Evolutionary conservation across 2,888 invertebrate species (phyloP), one percentile per base, ranked within the genome.

Genomic region (Heliconius ismenius): DNA sequence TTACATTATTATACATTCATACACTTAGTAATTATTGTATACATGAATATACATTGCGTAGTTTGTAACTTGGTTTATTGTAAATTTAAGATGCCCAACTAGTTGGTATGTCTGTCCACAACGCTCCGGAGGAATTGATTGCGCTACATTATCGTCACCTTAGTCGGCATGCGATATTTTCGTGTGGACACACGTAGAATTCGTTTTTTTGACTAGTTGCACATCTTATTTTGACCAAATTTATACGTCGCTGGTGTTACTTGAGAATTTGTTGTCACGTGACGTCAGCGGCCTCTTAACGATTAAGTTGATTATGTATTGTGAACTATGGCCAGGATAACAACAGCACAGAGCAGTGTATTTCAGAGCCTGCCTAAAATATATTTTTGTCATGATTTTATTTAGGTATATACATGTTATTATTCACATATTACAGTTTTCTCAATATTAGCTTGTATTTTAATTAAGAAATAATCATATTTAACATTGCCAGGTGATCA

Each of bases 401-500:
- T 94, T 94, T 94, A 94, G 93, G 92, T 93, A 93, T 92, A 92
- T 93, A 93, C 93, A 92, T 93, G 93, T 93, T 94, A 93, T 92
- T 93, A 93, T 94, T 93, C 93, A 93, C 92, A 92, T 94, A 94
- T 93, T 93, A 94, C 94, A 92, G 94, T 94, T 94, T 94, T 94
- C 94, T 94, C 94, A 93, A 94, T 93, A 94, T 92, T 94, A 94
- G 94, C 94, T 94, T 94, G 94, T 94, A 94, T 94, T 94, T 94
- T 94, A 94, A 94, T 94, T 94, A 94, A 94, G 94, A 94, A 93
- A 94, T 94, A 94, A 94, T 94, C 94, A 94, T 94, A 94, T 94
- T 94, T 94, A 94, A 94, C 94, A 93, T 94, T 94, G 94, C 92
- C 93, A 93, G 93, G 94, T 93, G 93, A 94, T 94, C 94, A 94